Evolutionary conservation across 2,797 vertebrate genomes (phyloP), one percentile per base, ranked within the genome.

Genomic region (Gallirallus australis): DNA sequence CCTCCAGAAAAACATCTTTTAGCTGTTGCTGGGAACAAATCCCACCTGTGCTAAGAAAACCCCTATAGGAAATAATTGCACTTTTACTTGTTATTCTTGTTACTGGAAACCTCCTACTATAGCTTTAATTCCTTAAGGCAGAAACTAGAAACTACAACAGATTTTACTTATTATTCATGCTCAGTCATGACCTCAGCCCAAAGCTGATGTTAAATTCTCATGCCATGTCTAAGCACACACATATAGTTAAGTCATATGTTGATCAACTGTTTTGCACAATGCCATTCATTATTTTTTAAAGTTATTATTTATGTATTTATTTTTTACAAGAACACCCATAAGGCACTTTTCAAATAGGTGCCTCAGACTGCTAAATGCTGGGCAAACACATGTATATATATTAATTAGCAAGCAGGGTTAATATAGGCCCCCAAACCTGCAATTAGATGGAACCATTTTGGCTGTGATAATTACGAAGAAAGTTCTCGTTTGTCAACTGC

Each of bases 321-420:
- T 86, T 92, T 94, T 94, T 90, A 91, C 57, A 94, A 91, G 94
- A 93, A 92, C 65, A 92, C n/a, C 20, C 54, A 76, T 69, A 91
- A 89, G 59, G 25, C 33, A 80, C 45, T 68, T 16, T 71, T 82
- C 78, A 54, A 91, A 72, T 48, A 91, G 50, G 64, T 71, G 59
- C 47, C 94, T 91, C 89, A 88, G 76, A 92, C 40, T 78, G 47
- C 65, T 89, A 82, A 96, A 87, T 79, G 54, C 65, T 83, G 54
- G 61, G 59, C 39, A 86, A 88, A 93, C 72, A 40, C 13, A 48
- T 0, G 7, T 69, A 76, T 42, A 76, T 42, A 28, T 71, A 82
- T 73, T 84, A 92, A 69, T 91, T 94, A 84, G 31, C 0, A 1
- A 50, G 59, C 24, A 66, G 75, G 37, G 94, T 54, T 94, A 82